Conservation (phyloP, 2,797 vertebrate species). For the Tapirus indicus region DNA sequence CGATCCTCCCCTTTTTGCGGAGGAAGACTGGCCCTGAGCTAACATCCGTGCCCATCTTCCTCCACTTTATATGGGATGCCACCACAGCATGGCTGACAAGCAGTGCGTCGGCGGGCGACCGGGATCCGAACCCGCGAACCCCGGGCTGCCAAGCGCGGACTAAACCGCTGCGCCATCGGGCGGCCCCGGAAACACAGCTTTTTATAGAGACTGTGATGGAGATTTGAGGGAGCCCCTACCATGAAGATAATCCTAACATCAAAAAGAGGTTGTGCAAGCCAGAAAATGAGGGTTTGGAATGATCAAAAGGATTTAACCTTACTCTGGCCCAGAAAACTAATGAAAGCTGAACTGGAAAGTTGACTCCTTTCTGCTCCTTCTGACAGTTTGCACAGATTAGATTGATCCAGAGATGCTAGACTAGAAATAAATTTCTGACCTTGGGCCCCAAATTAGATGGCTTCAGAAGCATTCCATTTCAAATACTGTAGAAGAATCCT, state of each 20-base stretch:
- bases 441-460: not conserved
- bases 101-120: too few species aligned
- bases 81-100: too few species aligned
- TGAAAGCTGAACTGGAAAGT: slow-evolving; percentile 2
- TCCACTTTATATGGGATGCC: too few species aligned
- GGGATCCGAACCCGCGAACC: too few species aligned
- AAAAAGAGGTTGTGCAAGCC: slow-evolving; percentile 17
- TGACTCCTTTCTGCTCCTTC: not conserved
- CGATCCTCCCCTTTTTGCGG: too few species aligned
- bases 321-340: not conserved
- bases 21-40: too few species aligned
- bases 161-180: too few species aligned
- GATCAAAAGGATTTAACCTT: not conserved
- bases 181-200: slow-evolving; percentile 43
- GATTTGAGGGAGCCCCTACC: not conserved
- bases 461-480: slow-evolving; percentile 7
- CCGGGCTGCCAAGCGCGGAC: too few species aligned
- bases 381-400: not conserved
- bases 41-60: too few species aligned
- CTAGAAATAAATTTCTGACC: not conserved
- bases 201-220: slow-evolving; percentile 72
- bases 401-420: not conserved
- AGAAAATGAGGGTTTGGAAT: not conserved
- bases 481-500: not conserved
- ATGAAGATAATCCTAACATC: not conserved